phyloP scores from a whole-genome alignment of 2,113 vertebrate genomes.

The Pseudopodoces humilis region DNA sequence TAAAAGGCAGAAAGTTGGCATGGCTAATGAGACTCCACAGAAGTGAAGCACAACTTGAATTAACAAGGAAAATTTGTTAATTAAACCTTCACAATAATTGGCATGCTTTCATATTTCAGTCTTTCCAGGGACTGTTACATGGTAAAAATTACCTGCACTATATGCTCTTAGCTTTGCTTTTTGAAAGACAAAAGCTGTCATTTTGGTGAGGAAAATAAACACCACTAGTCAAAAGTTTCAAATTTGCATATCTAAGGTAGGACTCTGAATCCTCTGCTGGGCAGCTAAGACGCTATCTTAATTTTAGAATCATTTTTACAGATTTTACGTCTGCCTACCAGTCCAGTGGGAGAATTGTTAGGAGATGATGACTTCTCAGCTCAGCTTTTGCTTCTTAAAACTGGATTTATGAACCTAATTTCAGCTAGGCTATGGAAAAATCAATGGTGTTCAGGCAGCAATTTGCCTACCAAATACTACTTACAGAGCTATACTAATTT shows the following conservation, averaged over 20 bases:
- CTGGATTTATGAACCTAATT: background rate
- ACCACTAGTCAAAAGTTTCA: background rate
- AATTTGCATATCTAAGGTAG: background rate
- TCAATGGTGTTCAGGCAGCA: background rate
- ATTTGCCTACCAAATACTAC: background rate
- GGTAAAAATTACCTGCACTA: background rate
- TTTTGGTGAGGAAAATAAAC: background rate
- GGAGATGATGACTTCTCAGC: background rate
- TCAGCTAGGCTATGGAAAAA: background rate
- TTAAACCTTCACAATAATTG: background rate
- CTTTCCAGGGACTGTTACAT: background rate
- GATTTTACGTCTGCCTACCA: background rate
- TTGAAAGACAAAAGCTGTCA: background rate
- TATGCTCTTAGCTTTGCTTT: background rate
- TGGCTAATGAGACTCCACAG: background rate
- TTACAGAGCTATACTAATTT: conserved; percentile 23
- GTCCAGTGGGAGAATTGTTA: background rate
- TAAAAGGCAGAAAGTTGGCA: background rate
- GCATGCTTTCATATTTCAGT: background rate
- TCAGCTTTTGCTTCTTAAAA: background rate
- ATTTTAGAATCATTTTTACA: background rate
- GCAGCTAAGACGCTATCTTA: background rate
- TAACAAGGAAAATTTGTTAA: background rate
- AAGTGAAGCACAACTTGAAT: background rate
- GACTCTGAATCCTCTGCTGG: background rate